Conservation (phyloP, 2,113 vertebrate genomes). For the Podiceps cristatus region DNA sequence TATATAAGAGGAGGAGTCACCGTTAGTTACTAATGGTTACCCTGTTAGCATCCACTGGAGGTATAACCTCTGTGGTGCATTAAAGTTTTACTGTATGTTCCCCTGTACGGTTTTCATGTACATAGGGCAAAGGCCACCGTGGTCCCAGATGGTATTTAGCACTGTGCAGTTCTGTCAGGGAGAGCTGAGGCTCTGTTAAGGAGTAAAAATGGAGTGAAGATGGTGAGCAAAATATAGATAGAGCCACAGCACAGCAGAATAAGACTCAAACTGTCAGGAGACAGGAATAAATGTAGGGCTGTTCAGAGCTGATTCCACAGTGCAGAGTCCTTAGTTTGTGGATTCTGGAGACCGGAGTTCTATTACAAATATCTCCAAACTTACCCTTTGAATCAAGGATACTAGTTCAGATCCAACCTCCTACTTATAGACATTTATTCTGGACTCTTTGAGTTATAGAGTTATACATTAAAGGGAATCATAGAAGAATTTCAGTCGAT, state of each 20-base stretch:
- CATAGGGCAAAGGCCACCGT: not conserved
- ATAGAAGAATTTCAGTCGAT: not conserved
- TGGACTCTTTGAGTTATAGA: not conserved
- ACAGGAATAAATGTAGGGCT: not conserved
- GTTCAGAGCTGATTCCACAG: not conserved
- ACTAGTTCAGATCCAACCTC: not conserved
- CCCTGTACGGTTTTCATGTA: not conserved
- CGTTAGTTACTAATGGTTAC: not conserved
- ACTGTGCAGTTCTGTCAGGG: not conserved
- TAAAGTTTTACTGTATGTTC: not conserved
- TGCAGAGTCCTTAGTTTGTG: not conserved
- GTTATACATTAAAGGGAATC: not conserved
- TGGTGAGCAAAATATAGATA: not conserved
- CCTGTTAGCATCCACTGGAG: accelerated
- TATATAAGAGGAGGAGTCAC: not conserved
- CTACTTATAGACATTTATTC: not conserved
- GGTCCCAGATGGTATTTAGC: not conserved
- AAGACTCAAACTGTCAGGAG: not conserved
- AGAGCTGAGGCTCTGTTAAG: not conserved
- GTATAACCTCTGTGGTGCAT: not conserved
- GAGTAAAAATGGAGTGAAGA: not conserved
- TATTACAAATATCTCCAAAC: not conserved
- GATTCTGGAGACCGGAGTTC: not conserved
- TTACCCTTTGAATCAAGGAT: not conserved
- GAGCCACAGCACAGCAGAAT: not conserved